Evolutionary conservation across 2,888 invertebrate species (phyloP).

Genomic region (Atrina japonica): DNA sequence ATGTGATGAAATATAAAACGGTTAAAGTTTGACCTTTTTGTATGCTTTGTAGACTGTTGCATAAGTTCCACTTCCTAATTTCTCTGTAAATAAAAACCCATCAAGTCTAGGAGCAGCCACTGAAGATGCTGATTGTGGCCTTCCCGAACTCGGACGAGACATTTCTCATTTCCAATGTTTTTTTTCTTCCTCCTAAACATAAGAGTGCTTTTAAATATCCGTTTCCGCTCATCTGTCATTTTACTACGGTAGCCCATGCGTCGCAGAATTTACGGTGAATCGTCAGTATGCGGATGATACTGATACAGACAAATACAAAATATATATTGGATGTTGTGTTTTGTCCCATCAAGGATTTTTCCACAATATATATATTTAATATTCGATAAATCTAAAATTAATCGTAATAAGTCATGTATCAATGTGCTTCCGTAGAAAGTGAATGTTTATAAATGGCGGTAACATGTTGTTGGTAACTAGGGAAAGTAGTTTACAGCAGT

Average conservation of each 20-base stretch:
- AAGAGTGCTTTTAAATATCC: too few species aligned
- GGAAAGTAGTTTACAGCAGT: conserved; percentile 44
- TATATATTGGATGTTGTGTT: too few species aligned
- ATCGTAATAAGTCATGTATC: too few species aligned
- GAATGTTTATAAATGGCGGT: conserved; percentile 60
- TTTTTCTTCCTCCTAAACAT: conserved; percentile 10
- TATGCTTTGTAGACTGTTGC: conserved; percentile 92
- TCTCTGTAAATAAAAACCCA: conserved; percentile 78
- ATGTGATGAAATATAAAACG: conserved; percentile 79
- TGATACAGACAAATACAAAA: too few species aligned
- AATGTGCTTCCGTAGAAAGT: too few species aligned
- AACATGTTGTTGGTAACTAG: conserved; percentile 35
- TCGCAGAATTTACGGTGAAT: too few species aligned
- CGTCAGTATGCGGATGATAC: too few species aligned
- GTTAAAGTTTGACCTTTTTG: conserved; percentile 82
- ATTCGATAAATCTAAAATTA: too few species aligned
- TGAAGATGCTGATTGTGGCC: conserved; percentile 31
- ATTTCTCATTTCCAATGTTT: conserved; percentile 35
- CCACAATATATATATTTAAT: too few species aligned
- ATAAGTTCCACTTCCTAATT: conserved; percentile 90
- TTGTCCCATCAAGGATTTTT: too few species aligned
- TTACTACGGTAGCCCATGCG: too few species aligned
- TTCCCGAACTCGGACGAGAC: conserved; percentile 40
- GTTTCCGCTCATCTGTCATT: too few species aligned
- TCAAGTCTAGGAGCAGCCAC: conserved; percentile 59